Base-by-base conservation (phyloP, 1,140 invertebrate genomes). In the Drosophila athabasca region DNA sequence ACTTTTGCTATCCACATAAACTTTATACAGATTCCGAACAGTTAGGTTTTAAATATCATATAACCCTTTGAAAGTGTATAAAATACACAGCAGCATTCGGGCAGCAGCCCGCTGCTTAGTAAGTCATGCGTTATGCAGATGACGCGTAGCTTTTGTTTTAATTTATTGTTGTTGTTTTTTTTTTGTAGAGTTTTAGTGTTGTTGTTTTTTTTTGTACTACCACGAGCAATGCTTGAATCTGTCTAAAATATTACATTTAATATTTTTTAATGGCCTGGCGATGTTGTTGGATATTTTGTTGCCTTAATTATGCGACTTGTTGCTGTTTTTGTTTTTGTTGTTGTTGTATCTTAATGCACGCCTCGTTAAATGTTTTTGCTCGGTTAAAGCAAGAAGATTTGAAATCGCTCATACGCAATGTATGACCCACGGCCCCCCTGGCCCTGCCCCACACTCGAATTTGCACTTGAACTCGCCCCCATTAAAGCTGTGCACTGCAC, bases 381-480 rank as follows among this genome's bases (percentile, higher is more conserved):
- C 43, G 61, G 61, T 45, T 69, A 48, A 41, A 39, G 68, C 41
- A 15, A 24, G 62, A 43, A 60, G 51, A 76, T 75, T 75, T 62
- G 62, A 82, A 87, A 85, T 87, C 60, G 79, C 82, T 85, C 82
- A 87, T 87, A 87, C 82, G 82, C 82, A 87, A 87, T 60, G 82
- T 87, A 73, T 71, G 74, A 77, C 78, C 76, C 50, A 13, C 35
- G 66, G 50, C 24, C 22, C 22, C 24, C 24, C 50, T 11, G 66
- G 50, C 61, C 55, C 71, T 55, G 65, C 58, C 66, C 77, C 52
- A 46, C 24, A 60, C 26, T 15, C 22, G 50, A 39, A 49, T 49
- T 39, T 39, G 81, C 82, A 85, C 82, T 85, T 85, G 81, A 85
- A 85, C 81, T 55, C 45, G 26, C 19, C 24, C 59, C 70, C 67